These are phyloP conservation scores for Protonemura montana DNA, from an alignment of 2,888 invertebrate genomes.

Conservation along the genomic window DNA sequence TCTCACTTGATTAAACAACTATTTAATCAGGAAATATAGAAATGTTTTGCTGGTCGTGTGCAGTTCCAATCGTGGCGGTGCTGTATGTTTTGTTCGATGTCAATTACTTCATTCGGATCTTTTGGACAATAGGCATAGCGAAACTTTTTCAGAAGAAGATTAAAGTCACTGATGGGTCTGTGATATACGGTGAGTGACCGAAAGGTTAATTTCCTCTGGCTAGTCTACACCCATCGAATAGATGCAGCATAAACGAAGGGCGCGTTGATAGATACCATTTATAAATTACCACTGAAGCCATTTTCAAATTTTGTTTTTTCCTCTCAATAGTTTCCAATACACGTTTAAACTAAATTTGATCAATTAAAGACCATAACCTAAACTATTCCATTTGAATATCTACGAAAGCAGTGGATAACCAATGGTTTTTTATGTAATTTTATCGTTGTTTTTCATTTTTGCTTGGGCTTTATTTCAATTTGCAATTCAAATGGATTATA, in stretches of 20 bases:
- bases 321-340: no score
- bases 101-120: constrained; percentile 77
- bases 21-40: neutral
- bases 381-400: no score
- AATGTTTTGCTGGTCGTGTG: constrained; percentile 17
- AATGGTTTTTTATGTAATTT: neutral
- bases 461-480: neutral
- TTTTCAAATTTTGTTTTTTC: no score
- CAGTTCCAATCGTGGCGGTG: constrained; percentile 54
- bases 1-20: neutral
- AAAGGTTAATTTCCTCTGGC: neutral
- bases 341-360: no score
- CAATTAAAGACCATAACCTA: no score
- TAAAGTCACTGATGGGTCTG: constrained; percentile 73
- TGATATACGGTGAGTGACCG: constrained; percentile 73
- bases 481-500: constrained; percentile 16
- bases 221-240: neutral
- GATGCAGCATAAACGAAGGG: no score
- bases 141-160: constrained; percentile 74
- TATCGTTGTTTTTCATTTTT: constrained; percentile 16
- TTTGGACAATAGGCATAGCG: constrained; percentile 74
- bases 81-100: constrained; percentile 80
- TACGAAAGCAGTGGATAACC: constrained; percentile 12
- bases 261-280: no score
- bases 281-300: no score